phyloP scores from a whole-genome alignment of 2,113 vertebrate genomes.

The Genyomyrus donnyi region DNA sequence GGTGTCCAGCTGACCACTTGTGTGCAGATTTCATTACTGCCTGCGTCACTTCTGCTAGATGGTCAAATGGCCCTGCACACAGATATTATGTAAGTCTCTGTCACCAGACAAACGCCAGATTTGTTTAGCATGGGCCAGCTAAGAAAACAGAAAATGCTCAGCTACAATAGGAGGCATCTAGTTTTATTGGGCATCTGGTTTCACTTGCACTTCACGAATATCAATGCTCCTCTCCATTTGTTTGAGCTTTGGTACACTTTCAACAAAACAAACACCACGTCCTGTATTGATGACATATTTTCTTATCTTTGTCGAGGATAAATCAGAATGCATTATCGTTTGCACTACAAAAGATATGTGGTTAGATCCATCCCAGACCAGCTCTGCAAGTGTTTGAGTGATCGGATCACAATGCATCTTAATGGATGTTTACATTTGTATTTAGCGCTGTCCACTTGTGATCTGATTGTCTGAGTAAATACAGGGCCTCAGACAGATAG shows the following conservation, averaged over 20 bases:
- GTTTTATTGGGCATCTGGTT: background rate
- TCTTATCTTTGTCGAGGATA: background rate
- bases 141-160: background rate
- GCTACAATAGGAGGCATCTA: background rate
- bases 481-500: background rate
- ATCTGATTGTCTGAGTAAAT: background rate
- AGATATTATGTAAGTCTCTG: background rate
- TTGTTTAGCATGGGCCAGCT: background rate
- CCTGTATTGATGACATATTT: background rate
- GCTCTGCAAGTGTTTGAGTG: background rate
- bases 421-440: background rate
- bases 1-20: background rate
- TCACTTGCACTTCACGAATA: background rate
- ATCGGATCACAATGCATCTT: background rate
- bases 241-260: background rate
- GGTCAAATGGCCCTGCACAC: background rate
- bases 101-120: background rate
- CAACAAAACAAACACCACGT: background rate
- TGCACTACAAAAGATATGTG: background rate
- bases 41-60: background rate
- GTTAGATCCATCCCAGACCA: background rate
- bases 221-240: background rate
- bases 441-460: background rate
- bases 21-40: background rate
- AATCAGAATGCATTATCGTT: background rate